A percentile compares a stretch with the other conserved stretches of the same genome.
These are phyloP conservation scores for Henicopernis longicauda DNA, from an alignment of 2,113 vertebrate species.

Conservation along the genomic window DNA sequence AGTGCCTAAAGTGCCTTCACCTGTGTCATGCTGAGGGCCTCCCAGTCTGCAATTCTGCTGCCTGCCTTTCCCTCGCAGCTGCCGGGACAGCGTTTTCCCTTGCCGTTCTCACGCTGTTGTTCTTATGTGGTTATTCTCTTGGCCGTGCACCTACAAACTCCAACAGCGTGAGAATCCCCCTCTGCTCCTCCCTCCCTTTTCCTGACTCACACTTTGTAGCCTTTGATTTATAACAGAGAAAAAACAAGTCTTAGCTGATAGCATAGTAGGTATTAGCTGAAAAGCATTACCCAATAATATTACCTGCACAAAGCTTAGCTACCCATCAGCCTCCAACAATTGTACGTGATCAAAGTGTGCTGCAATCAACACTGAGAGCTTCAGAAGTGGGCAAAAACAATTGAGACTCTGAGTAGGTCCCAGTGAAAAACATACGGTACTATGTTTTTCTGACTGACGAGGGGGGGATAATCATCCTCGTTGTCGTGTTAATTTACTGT, in stretches of 20 bases:
- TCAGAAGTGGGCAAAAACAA: background rate
- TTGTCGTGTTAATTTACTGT: background rate
- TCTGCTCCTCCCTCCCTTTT: background rate
- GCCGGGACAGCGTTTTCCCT: background rate
- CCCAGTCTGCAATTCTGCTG: background rate
- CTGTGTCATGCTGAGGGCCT: background rate
- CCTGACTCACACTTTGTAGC: background rate
- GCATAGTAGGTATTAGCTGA: background rate
- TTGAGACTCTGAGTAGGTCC: background rate
- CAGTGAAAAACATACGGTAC: background rate
- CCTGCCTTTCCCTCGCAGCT: background rate
- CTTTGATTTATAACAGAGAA: background rate
- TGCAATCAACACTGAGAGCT: background rate
- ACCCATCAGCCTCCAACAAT: background rate
- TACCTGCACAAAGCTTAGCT: background rate
- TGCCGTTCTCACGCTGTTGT: background rate
- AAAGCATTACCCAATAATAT: background rate
- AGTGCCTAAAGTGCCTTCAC: background rate
- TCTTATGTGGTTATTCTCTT: background rate
- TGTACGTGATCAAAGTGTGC: background rate
- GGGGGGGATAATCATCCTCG: background rate
- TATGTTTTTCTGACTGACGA: background rate
- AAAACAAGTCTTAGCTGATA: background rate
- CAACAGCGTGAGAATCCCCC: accelerated
- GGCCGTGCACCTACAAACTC: background rate